Evolutionary conservation across 2,113 vertebrate species (phyloP).

Genomic region (Aix galericulata): DNA sequence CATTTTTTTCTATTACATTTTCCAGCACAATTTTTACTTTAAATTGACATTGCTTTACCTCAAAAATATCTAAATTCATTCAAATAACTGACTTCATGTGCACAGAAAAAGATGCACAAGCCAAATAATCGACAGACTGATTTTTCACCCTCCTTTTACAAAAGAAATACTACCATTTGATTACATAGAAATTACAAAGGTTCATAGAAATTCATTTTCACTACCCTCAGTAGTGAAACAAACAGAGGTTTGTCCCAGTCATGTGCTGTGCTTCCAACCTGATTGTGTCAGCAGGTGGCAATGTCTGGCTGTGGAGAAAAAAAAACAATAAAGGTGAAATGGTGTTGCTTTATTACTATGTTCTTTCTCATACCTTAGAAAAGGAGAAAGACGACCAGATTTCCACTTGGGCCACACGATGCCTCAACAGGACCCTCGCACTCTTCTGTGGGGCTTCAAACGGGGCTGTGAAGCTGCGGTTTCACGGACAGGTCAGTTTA

Average conservation of each 20-base stretch:
- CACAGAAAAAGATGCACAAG: not conserved
- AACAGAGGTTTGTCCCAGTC: not conserved
- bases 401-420: not conserved
- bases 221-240: not conserved
- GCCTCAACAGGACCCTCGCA: not conserved
- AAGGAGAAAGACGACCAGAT: not conserved
- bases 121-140: not conserved
- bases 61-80: not conserved
- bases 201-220: not conserved
- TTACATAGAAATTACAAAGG: not conserved
- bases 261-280: not conserved
- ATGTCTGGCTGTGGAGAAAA: not conserved
- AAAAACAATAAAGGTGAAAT: not conserved
- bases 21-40: not conserved
- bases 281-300: conserved; percentile 11
- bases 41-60: not conserved
- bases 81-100: not conserved
- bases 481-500: not conserved
- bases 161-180: not conserved
- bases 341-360: rapidly evolving
- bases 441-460: rapidly evolving
- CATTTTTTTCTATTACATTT: not conserved
- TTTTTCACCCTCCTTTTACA: not conserved
- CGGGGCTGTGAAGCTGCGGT: rapidly evolving
- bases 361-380: not conserved